Evolutionary conservation across 1,140 invertebrate genomes (phyloP), one percentile per base, ranked within the genome.

Genomic region (Chymomyza costata): DNA sequence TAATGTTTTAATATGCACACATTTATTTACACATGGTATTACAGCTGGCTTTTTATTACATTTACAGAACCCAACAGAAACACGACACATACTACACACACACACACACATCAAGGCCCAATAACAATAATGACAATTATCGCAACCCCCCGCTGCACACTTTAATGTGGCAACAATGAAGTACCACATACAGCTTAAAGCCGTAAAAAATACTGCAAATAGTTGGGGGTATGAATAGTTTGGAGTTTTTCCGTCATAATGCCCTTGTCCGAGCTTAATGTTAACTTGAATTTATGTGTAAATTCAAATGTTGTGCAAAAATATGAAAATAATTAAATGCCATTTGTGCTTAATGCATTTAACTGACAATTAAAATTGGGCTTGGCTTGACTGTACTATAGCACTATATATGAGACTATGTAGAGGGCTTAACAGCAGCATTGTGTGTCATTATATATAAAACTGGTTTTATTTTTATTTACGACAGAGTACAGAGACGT

Each of bases 101-200:
- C 19, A 28, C 18, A 63, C 61, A 55, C 30, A 35, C 52, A 51
- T n/a, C n/a, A n/a, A n/a, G n/a, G n/a, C n/a, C n/a, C n/a, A n/a
- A n/a, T n/a, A n/a, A n/a, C 51, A 70, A 70, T 70, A 70, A 70
- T 65, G 66, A 65, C 62, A 70, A 70, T 70, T 70, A 70, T 28
- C 17, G 14, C 38, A 31, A 16, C 8, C 13, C 21, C 25, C 25
- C 13, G n/a, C 30, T 21, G n/a, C 10, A 16, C 19, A 15, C 40
- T 48, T 49, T 70, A 70, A 70, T 70, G 66, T 65, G 66, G 41
- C 66, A 70, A 70, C 66, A 70, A 70, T 70, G 66, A 61, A 70
- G 66, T 65, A 49, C 15, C 35, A 25, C 21, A 25, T 25, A 8
- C 21, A 60, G 66, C 66, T 70, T 70, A 58, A 63, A 50, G n/a